A percentile compares a stretch with the other conserved stretches of the same genome.
These are phyloP conservation scores for Drosophila nebulosa DNA, from an alignment of 1,140 invertebrate genomes.

Conservation along the genomic window DNA sequence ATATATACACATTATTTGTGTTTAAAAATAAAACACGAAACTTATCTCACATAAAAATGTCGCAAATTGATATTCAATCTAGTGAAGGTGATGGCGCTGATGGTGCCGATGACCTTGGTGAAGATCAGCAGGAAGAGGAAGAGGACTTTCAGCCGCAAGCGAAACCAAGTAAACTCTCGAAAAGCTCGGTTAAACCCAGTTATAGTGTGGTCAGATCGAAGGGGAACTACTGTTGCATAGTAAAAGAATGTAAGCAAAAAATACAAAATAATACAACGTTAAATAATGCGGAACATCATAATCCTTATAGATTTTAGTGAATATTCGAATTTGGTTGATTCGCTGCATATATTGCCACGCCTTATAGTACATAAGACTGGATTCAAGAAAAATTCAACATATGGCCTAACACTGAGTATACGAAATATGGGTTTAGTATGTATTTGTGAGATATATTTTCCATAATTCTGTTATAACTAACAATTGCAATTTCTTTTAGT, in stretches of 20 bases:
- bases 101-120: background rate
- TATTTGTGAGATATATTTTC: background rate
- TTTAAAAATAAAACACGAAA: background rate
- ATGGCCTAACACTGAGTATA: slow-evolving; percentile 41
- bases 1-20: background rate
- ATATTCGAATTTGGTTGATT: slow-evolving; percentile 46
- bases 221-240: slow-evolving; percentile 33
- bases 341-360: slow-evolving; percentile 46
- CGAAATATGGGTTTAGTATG: slow-evolving; percentile 48
- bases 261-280: no score
- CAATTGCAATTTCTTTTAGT: slow-evolving; percentile 25
- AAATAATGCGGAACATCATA: no score
- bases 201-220: background rate
- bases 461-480: background rate
- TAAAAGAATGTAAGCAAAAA: slow-evolving; percentile 48
- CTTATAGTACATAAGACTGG: slow-evolving; percentile 34
- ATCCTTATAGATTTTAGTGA: slow-evolving; percentile 43
- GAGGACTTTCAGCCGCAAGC: background rate
- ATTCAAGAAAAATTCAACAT: slow-evolving; percentile 25
- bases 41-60: background rate
- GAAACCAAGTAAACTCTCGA: background rate
- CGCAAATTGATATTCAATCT: background rate
- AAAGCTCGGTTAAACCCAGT: background rate
- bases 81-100: background rate
- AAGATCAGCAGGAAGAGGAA: background rate